Base-by-base conservation (phyloP, 2,888 invertebrate species). In the Amblyteles armatorius region DNA sequence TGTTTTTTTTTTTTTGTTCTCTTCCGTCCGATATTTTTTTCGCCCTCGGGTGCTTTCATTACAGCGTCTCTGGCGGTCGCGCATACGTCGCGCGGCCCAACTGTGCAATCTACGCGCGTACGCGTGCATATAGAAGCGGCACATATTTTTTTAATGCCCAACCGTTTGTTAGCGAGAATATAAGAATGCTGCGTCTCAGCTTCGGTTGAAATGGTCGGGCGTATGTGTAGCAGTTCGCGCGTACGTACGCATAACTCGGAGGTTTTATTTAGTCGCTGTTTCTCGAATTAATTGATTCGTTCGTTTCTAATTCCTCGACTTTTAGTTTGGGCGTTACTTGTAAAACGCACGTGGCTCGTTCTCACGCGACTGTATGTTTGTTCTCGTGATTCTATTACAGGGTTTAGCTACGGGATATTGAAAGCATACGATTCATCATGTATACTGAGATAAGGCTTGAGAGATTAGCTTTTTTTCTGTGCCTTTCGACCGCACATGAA, bases 1-100 rank as follows among this genome's bases (percentile, higher is more conserved):
- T 48, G 36, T 40, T n/a, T 52, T 29, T 71, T 7, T 26, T 60
- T 7, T 29, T 29, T 60, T 6, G 33, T n/a, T 63, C n/a, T 63
- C n/a, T 16, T 11, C 11, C 29, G 29, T 16, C 5, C 33, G 29
- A 29, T 16, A 63, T 33, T 29, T 33, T 16, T 33, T 63, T 33
- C 29, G 29, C 63, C 63, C 33, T n/a, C 63, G 16, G 63, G 63
- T 63, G 29, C 29, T 63, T 63, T 63, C 63, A 63, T 63, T 33
- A 33, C 29, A 63, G 63, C 63, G 33, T 63, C 63, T 63, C 16
- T 33, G 7, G 29, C 63, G 63, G 33, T 26, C 33, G 9, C 16
- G n/a, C 63, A 33, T 29, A 16, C 57, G 33, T 63, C 63, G 63
- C 63, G 29, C 63, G 29, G 33, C 9, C 52, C 52, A 55, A 55